Percentiles rank a stretch among this genome's conserved stretches.
Evolutionary conservation across 2,888 invertebrate genomes (phyloP).

Genomic region (Polymixis flavicincta): DNA sequence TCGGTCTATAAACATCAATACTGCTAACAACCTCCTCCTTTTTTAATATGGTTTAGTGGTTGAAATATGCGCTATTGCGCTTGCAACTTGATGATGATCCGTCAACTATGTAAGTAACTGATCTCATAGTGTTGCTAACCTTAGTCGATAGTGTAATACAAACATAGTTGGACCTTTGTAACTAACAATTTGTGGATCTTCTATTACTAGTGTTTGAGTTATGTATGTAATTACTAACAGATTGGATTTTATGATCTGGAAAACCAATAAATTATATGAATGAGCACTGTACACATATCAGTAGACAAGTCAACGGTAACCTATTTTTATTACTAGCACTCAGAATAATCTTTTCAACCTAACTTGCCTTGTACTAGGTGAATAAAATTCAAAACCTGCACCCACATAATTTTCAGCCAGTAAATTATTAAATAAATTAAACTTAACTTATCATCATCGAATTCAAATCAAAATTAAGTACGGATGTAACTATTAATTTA

Average conservation of each 20-base stretch:
- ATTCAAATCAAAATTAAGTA: constrained; percentile 23
- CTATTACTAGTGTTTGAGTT: no score
- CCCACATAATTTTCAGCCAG: neutral
- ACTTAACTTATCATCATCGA: neutral
- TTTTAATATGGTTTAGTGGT: neutral
- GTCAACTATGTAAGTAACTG: no score
- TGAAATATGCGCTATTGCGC: neutral
- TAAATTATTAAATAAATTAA: neutral
- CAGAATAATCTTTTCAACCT: no score
- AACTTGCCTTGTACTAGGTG: neutral
- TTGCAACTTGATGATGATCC: no score
- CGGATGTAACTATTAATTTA: constrained; percentile 31
- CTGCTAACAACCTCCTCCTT: neutral
- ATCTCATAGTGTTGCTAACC: no score
- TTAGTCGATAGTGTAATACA: neutral
- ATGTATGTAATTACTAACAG: no score
- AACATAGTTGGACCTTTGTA: neutral
- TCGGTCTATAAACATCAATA: neutral
- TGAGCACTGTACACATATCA: no score
- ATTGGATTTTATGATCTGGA: no score
- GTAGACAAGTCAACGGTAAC: no score
- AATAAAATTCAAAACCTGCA: neutral
- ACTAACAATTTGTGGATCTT: neutral
- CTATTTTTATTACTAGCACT: no score
- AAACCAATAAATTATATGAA: no score